phyloP scores from a whole-genome alignment of 2,888 invertebrate species.

The Tryphoninae sp. region DNA sequence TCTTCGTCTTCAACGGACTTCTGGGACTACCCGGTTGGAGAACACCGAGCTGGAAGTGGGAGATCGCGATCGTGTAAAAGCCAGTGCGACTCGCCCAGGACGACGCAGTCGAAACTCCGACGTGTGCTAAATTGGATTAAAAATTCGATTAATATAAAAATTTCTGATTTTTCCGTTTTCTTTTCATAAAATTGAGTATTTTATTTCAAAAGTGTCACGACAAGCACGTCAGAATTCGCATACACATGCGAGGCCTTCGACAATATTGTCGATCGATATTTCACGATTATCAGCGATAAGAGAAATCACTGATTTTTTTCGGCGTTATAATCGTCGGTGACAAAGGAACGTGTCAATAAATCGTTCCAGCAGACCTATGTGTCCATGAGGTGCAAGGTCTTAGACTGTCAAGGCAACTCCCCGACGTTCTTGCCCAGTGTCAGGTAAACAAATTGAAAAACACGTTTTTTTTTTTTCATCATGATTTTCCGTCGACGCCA shows the following conservation, averaged over 20 bases:
- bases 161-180: too few species aligned
- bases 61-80: constrained; percentile 72
- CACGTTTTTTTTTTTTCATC: constrained; percentile 4
- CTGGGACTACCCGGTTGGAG: constrained; percentile 14
- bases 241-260: constrained; percentile 3
- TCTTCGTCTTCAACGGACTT: neutral
- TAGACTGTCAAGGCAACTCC: constrained; percentile 80
- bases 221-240: too few species aligned
- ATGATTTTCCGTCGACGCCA: neutral
- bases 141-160: constrained; percentile 35
- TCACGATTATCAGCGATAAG: constrained; percentile 1
- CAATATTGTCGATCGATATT: constrained; percentile 4
- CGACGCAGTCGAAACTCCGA: constrained; percentile 71
- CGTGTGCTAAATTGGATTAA: constrained; percentile 56
- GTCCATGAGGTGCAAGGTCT: constrained; percentile 80
- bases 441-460: constrained; percentile 71
- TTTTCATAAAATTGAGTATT: too few species aligned
- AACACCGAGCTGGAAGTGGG: constrained; percentile 54
- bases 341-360: constrained; percentile 53
- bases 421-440: constrained; percentile 79
- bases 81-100: constrained; percentile 62
- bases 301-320: neutral
- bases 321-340: constrained; percentile 31
- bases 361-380: constrained; percentile 73
- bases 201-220: too few species aligned